These are phyloP conservation scores for Notothenia coriiceps DNA, from an alignment of 2,113 vertebrate genomes.

Conservation along the genomic window DNA sequence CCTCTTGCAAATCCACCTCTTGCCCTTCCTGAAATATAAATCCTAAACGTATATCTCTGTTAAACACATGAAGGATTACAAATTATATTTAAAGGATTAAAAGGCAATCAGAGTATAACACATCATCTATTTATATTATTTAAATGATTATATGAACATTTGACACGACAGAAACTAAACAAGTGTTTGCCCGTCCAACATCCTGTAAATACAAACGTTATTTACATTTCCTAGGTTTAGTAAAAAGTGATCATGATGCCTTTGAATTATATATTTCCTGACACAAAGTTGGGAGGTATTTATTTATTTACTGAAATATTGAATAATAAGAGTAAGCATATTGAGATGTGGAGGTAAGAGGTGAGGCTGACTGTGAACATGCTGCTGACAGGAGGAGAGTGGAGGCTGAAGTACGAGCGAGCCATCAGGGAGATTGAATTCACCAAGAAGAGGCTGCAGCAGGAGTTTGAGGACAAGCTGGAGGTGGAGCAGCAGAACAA, in stretches of 20 bases:
- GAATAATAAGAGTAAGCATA: neutral
- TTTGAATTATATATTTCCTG: neutral
- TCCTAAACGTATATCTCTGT: too few relatives aligned
- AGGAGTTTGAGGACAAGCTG: slow-evolving; percentile 97
- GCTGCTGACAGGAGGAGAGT: slow-evolving; percentile 89
- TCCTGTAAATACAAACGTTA: neutral
- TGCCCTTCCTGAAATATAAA: too few relatives aligned
- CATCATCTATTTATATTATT: too few relatives aligned
- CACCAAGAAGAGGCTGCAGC: slow-evolving; percentile 94
- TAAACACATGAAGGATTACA: too few relatives aligned
- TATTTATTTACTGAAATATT: neutral
- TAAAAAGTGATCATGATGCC: too few relatives aligned
- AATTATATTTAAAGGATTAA: too few relatives aligned
- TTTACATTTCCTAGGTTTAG: neutral
- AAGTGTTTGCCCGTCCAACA: too few relatives aligned
- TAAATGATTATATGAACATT: too few relatives aligned
- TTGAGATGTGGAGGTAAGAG: neutral
- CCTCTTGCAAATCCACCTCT: too few relatives aligned
- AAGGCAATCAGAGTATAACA: too few relatives aligned
- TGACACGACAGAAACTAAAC: too few relatives aligned
- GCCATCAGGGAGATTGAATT: slow-evolving; percentile 94
- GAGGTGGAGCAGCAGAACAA: slow-evolving; percentile 95
- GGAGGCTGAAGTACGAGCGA: slow-evolving; percentile 95
- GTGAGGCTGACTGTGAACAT: slow-evolving; percentile 4
- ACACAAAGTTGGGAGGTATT: neutral